Base-by-base conservation (phyloP, 2,797 vertebrate species). In the Lepilemur ruficaudatus region DNA sequence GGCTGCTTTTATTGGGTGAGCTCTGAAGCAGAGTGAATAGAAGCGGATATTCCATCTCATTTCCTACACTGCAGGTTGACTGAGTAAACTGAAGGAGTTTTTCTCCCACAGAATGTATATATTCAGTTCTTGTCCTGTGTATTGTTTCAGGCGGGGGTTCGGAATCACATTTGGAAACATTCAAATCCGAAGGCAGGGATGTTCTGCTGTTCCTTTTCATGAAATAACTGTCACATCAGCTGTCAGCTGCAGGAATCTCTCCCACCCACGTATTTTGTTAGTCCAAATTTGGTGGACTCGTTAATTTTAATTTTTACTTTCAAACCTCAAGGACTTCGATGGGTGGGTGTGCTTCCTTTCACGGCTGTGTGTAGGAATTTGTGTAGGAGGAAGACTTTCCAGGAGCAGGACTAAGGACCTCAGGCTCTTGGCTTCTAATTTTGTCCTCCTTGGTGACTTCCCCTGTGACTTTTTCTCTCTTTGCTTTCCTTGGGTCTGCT, bases 241-340 rank as follows among this genome's bases (percentile, higher is more conserved):
- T 95, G 91, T 94, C 93, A 93, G 87, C 87, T 89, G 67, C 50
- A 86, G 95, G 81, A 73, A 76, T 97, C 79, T 87, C 85, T 95
- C 52, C 88, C 92, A 32, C 93, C 97, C 91, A 95, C 59, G 9
- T 76, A n/a, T 94, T 97, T 88, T 70, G 41, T 65, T 89, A 92
- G 93, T 92, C 95, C 95, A 95, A 87, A 93, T 89, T 86, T 85
- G 85, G 90, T 96, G 96, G 96, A 93, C 88, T 97, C 81, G 55
- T 96, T 97, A 93, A 90, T 97, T 97, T 95, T 91, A 88, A 94
- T 96, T 96, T 96, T 93, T 91, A 76, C 93, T 97, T 96, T 63
- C 75, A 48, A 81, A 89, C 79, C 76, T 90, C 90, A 59, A 89
- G 95, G 87, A 48, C 72, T 32, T 48, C 61, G 35, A 72, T 6